These are phyloP conservation scores for Melanostoma mellinum DNA, from an alignment of 2,888 invertebrate species.

Conservation along the genomic window DNA sequence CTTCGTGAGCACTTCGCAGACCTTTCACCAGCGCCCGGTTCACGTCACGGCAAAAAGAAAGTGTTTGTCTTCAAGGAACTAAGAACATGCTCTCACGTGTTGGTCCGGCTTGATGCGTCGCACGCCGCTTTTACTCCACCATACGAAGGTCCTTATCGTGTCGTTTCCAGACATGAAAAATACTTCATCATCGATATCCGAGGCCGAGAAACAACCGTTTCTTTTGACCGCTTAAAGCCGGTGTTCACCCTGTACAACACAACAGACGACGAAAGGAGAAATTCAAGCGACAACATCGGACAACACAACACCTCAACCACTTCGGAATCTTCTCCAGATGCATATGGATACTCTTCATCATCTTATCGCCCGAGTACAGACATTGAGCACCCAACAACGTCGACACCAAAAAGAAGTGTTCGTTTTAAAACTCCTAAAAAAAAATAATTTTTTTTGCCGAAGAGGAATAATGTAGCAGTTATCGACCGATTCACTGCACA, in stretches of 20 bases:
- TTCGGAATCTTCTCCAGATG: background rate
- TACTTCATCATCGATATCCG: too few species aligned
- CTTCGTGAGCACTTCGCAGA: constrained; percentile 6
- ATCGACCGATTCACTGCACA: too few species aligned
- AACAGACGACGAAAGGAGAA: background rate
- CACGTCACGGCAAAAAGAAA: background rate
- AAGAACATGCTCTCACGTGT: background rate
- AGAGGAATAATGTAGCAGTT: too few species aligned
- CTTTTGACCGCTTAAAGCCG: too few species aligned
- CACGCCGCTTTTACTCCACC: too few species aligned
- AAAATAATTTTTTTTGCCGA: too few species aligned
- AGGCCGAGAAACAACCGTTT: too few species aligned
- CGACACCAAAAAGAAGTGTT: constrained; percentile 4
- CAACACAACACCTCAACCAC: background rate
- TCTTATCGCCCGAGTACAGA: constrained; percentile 3
- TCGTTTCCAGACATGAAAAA: too few species aligned
- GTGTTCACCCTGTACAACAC: too few species aligned
- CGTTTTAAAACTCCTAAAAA: too few species aligned
- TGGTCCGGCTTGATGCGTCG: too few species aligned
- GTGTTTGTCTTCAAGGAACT: background rate
- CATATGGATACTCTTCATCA: constrained; percentile 9
- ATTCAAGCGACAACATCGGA: background rate
- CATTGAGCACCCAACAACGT: background rate
- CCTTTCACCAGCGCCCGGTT: constrained; percentile 4
- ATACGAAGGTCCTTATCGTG: too few species aligned